Evolutionary conservation across 2,888 invertebrate genomes (phyloP), one percentile per base, ranked within the genome.

Genomic region (Eupithecia tripunctaria): DNA sequence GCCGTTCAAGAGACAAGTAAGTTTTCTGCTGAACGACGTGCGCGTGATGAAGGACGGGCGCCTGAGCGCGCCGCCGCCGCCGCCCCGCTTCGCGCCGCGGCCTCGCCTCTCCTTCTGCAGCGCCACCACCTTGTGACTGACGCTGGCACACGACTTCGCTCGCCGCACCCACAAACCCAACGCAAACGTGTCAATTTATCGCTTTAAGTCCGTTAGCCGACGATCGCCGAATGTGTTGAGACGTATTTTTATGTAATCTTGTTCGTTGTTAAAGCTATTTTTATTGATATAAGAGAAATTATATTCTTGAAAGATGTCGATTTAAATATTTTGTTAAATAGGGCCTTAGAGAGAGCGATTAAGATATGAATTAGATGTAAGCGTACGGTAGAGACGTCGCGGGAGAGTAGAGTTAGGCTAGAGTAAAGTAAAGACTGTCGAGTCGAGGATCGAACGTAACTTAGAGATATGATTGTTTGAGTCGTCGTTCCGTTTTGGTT

Each of bases 1-100:
- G 87, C 96, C 95, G 95, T 96, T 96, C 95, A 97, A 96, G 95
- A 96, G 96, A 94, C 97, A 97, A 97, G 97, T 97, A 97, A 97
- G 97, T 97, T 96, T 96, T 95, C 96, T 96, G 96, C 96, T 96
- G 95, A 96, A 96, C 96, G 96, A 96, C 95, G 96, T 96, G 93
- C 96, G 96, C 95, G 96, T 96, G 95, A 96, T 96, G 95, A 96
- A 96, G 95, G 96, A 96, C 95, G 96, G 95, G 84, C 94, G 94
- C 86, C 89, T 89, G 91, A 94, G 90, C 87, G 89, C 90, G 88
- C 88, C 91, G 80, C 90, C 91, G 81, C 84, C 86, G 76, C 84
- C 82, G 74, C 84, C 83, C 79, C 86, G 86, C 80, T 82, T 84
- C 76, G 81, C 85, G 80, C 84, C 66, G 82, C 86, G 85, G 51